A percentile compares a stretch with the other conserved stretches of the same genome.
Evolutionary conservation across 2,888 invertebrate species (phyloP).

Genomic region (Ashinkailepas kermadecensis): DNA sequence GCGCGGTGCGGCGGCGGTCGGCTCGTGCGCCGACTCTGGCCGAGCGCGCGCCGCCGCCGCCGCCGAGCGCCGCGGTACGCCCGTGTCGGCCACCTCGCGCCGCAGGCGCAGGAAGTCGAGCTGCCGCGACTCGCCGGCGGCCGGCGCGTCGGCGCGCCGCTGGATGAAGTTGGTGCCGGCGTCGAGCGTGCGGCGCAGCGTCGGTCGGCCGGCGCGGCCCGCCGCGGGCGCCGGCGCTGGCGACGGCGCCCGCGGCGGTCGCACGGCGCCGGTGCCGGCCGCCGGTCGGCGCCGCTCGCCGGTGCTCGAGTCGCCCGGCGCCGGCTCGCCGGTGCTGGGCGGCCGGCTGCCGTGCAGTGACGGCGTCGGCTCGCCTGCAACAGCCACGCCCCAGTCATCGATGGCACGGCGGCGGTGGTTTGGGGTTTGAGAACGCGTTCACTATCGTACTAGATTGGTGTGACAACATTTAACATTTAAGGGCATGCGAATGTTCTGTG

Average conservation of each 20-base stretch:
- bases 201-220: slow-evolving; percentile 30
- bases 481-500: too few relatives aligned
- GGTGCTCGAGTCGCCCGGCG: slow-evolving; percentile 36
- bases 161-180: slow-evolving; percentile 25
- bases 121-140: slow-evolving; percentile 10
- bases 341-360: neutral
- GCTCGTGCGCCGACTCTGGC: slow-evolving; percentile 21
- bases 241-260: slow-evolving; percentile 30
- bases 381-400: too few relatives aligned
- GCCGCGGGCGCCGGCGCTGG: slow-evolving; percentile 32
- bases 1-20: slow-evolving; percentile 26
- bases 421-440: too few relatives aligned
- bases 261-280: neutral
- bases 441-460: too few relatives aligned
- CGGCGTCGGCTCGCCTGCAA: neutral
- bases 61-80: neutral
- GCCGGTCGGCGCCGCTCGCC: slow-evolving; percentile 31
- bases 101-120: neutral
- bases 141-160: slow-evolving; percentile 22
- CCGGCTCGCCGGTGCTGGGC: slow-evolving; percentile 34
- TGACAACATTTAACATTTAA: too few relatives aligned
- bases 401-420: too few relatives aligned
- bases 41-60: slow-evolving; percentile 24
- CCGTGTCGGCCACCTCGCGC: neutral
- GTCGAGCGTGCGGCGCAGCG: slow-evolving; percentile 26